phyloP scores from a whole-genome alignment of 1,140 invertebrate genomes.

The Lamellibrachia luymesi region DNA sequence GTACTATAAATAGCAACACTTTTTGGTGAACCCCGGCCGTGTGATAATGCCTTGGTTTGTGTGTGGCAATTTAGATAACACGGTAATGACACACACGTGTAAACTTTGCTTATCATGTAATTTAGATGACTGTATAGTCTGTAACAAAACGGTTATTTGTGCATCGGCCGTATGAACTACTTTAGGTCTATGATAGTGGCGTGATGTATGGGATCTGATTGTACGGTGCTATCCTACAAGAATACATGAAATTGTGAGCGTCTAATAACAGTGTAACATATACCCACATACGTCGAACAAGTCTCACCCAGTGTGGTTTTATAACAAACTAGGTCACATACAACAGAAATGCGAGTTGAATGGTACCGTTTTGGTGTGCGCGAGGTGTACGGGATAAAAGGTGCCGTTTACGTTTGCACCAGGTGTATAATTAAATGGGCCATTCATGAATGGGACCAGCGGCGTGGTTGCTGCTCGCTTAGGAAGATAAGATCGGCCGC shows the following conservation, averaged over 20 bases:
- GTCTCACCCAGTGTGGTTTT: background rate
- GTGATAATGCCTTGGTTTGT: too few relatives aligned
- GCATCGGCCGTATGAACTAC: too few relatives aligned
- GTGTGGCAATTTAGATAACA: too few relatives aligned
- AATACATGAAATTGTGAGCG: background rate
- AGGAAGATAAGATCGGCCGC: background rate
- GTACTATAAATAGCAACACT: too few relatives aligned
- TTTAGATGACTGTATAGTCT: too few relatives aligned
- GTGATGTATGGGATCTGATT: background rate
- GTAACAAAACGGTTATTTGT: too few relatives aligned
- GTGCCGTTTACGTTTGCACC: background rate
- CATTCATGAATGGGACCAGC: background rate
- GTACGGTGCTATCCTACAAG: background rate
- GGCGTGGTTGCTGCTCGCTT: background rate
- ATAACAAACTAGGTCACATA: background rate
- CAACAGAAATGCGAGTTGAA: background rate
- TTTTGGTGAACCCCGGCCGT: too few relatives aligned
- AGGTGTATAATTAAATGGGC: background rate
- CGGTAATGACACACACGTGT: too few relatives aligned
- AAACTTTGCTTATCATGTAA: too few relatives aligned
- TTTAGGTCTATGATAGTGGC: too few relatives aligned
- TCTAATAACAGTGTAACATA: background rate
- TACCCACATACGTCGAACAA: background rate
- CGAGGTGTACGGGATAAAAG: background rate
- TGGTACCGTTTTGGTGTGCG: background rate